These are phyloP conservation scores for Thaumetopoea pityocampa DNA, from an alignment of 1,140 invertebrate species.

Conservation along the genomic window DNA sequence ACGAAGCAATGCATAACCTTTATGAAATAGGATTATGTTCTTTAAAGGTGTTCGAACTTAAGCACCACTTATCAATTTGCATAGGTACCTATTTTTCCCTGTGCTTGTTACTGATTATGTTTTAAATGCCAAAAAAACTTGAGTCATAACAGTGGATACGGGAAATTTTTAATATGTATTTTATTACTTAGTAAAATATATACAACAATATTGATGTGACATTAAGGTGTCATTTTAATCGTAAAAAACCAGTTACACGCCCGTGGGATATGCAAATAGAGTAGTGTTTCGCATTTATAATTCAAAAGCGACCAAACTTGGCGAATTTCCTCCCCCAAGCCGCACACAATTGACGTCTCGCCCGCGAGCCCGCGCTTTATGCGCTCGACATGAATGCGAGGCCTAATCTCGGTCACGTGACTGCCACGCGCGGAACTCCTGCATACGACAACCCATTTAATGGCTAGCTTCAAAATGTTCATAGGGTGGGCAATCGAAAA, in stretches of 20 bases:
- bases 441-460: conserved; percentile 55
- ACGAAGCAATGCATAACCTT: too few relatives aligned
- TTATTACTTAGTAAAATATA: conserved; percentile 5
- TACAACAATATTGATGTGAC: conserved; percentile 19
- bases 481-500: conserved; percentile 13
- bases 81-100: too few relatives aligned
- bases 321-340: conserved; percentile 63
- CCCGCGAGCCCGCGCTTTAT: conserved; percentile 53
- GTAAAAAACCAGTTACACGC: conserved; percentile 21
- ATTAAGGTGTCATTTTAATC: conserved; percentile 18
- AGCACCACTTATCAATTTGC: too few relatives aligned
- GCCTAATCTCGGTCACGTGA: conserved; percentile 69
- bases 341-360: conserved; percentile 63
- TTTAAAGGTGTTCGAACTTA: too few relatives aligned
- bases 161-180: too few relatives aligned
- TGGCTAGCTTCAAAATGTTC: conserved; percentile 37
- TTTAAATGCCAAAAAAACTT: too few relatives aligned
- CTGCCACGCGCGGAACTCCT: conserved; percentile 52
- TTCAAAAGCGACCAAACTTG: conserved; percentile 68
- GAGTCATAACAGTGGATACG: too few relatives aligned
- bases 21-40: too few relatives aligned
- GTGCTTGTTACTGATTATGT: too few relatives aligned
- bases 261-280: conserved; percentile 73
- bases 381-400: conserved; percentile 63
- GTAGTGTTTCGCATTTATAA: conserved; percentile 66